Percentiles rank a stretch among this genome's conserved stretches.
phyloP scores from a whole-genome alignment of 2,888 invertebrate genomes.

The Macrophya alboannulata region DNA sequence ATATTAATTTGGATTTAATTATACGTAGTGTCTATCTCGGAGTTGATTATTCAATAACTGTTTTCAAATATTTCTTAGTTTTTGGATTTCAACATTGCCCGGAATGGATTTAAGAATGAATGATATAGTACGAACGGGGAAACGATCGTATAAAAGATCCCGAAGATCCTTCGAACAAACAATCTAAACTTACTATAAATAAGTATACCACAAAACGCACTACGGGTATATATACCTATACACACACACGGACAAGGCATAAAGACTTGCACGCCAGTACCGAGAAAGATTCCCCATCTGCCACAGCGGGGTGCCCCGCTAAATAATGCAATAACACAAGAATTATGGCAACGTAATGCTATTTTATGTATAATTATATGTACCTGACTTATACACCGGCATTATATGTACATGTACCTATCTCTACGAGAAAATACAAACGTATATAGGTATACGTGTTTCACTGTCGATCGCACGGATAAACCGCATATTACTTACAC shows the following conservation, averaged over 20 bases:
- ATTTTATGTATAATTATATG: slow-evolving; percentile 78
- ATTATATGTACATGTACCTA: slow-evolving; percentile 22
- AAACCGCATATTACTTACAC: slow-evolving; percentile 40
- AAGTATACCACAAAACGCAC: slow-evolving; percentile 14
- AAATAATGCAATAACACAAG: slow-evolving; percentile 79
- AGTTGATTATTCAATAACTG: neutral
- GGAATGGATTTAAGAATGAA: neutral
- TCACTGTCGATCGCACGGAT: slow-evolving; percentile 56
- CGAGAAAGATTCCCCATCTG: slow-evolving; percentile 71
- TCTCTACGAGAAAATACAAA: slow-evolving; percentile 18
- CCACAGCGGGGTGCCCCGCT: slow-evolving; percentile 75
- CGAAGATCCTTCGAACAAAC: slow-evolving; percentile 23
- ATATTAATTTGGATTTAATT: neutral
- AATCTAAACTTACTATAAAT: slow-evolving; percentile 47
- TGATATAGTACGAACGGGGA: neutral
- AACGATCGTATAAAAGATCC: neutral
- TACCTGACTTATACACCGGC: slow-evolving; percentile 36
- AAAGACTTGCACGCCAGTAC: slow-evolving; percentile 64
- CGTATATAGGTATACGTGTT: too few relatives aligned
- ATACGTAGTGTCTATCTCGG: neutral
- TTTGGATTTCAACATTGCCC: neutral
- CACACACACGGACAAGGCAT: slow-evolving; percentile 45
- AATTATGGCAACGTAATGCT: slow-evolving; percentile 78
- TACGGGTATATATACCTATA: neutral
- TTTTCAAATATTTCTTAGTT: neutral